Evolutionary conservation across 2,113 vertebrate genomes (phyloP).

Genomic region (Carassius carassius): DNA sequence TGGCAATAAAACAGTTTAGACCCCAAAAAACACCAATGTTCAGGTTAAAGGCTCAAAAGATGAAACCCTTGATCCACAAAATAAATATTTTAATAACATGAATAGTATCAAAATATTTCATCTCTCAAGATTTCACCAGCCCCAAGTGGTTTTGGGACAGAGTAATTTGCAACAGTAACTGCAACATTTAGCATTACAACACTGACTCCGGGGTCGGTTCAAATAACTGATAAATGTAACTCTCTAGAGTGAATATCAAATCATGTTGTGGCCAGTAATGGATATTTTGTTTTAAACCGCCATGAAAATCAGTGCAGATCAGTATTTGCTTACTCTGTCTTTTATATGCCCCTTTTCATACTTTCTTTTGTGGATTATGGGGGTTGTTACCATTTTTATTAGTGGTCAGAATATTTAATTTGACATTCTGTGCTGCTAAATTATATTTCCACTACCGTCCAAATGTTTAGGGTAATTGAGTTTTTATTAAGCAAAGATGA

Average conservation of each 20-base stretch:
- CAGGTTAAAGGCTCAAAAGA: neutral
- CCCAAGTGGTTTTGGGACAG: constrained; percentile 8
- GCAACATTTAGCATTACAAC: neutral
- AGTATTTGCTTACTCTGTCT: neutral
- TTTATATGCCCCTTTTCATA: neutral
- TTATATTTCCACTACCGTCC: neutral
- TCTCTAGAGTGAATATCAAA: neutral
- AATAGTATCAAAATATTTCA: constrained; percentile 54
- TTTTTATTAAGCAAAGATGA: too few species aligned
- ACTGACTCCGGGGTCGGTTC: neutral
- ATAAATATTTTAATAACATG: constrained; percentile 56
- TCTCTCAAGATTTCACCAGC: constrained; percentile 27
- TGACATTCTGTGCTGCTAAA: neutral
- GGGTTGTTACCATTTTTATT: neutral
- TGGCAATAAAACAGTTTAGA: neutral
- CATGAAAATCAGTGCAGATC: constrained; percentile 8
- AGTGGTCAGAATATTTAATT: neutral
- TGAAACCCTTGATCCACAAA: constrained; percentile 39
- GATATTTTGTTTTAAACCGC: neutral
- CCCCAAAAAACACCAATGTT: neutral
- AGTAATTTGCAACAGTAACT: neutral
- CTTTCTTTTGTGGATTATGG: neutral
- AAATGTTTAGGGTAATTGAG: neutral
- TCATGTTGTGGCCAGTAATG: neutral
- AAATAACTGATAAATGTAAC: neutral